Evolutionary conservation across 2,888 invertebrate genomes (phyloP), one percentile per base, ranked within the genome.

Genomic region (Ormyrus pomaceus): DNA sequence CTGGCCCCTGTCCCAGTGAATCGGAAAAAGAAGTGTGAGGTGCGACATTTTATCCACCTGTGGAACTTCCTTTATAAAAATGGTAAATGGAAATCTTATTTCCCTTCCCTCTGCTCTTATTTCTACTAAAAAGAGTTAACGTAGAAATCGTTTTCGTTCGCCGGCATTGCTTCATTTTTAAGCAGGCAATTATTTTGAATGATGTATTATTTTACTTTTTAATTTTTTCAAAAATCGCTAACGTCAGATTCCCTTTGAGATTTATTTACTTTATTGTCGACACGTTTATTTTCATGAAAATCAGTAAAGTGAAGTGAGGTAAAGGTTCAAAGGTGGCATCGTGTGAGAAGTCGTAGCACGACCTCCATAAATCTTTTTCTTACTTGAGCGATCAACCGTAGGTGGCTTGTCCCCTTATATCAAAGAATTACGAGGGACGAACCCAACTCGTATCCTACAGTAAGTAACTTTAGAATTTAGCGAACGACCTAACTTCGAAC

Each of bases 1-100:
- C 50, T 46, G 10, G 46, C 19, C 13, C 59, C 55, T 11, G 46
- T 6, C 11, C 13, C 61, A 56, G 68, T 72, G 72, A 80, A 80
- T 72, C 56, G 56, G 46, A 59, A 68, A 19, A 68, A 56, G 69
- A 58, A 59, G 51, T 45, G 9, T 8, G 58, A 46, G 65, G 55
- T 19, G 58, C 51, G 68, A 78, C 73, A 75, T 69, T 77, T 75
- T 56, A 78, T 82, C 77, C 82, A 80, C 82, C 81, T 82, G 82
- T 82, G 58, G 82, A 80, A 80, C 80, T 74, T 80, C 71, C 59
- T 58, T 65, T 19, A 19, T 65, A 8, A 59, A 45, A 51, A 56
- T 48, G 77, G 11, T 56, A 19, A 46, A 34, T 46, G 13, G 48
- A 53, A 61, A 77, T 48, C 58, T 50, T 64, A 34, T 72, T 62